These are phyloP conservation scores for Eupithecia exiguata DNA, from an alignment of 2,888 invertebrate genomes.

Conservation along the genomic window DNA sequence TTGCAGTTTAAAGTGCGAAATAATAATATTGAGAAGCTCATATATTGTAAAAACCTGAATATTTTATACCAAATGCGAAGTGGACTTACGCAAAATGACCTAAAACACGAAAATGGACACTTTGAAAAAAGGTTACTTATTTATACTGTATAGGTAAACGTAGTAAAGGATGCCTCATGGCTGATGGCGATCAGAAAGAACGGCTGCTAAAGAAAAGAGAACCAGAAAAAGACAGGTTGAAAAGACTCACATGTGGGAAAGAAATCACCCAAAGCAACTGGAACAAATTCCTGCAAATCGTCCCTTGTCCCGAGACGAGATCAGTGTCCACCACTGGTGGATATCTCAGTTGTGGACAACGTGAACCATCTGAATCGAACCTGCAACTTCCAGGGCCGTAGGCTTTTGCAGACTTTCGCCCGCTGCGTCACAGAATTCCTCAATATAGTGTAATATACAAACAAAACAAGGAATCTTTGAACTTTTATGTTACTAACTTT, in stretches of 20 bases:
- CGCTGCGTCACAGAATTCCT: too few relatives aligned
- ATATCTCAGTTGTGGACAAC: too few relatives aligned
- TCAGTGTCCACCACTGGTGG: too few relatives aligned
- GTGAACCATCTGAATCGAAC: too few relatives aligned
- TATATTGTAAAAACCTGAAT: conserved; percentile 37
- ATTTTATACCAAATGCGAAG: conserved; percentile 30
- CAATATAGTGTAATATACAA: too few relatives aligned
- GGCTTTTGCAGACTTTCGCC: too few relatives aligned
- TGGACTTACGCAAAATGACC: conserved; percentile 18
- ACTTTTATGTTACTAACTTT: too few relatives aligned
- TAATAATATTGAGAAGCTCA: conserved; percentile 1
- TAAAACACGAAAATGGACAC: conserved; percentile 6
- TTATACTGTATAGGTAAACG: not conserved
- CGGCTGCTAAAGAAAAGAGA: not conserved
- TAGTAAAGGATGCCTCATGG: not conserved
- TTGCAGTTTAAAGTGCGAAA: not conserved
- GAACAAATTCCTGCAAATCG: too few relatives aligned
- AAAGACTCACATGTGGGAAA: not conserved
- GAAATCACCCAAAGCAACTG: too few relatives aligned
- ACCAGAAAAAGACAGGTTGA: not conserved
- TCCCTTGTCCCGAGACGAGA: too few relatives aligned
- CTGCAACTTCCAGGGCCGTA: too few relatives aligned
- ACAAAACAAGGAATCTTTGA: too few relatives aligned
- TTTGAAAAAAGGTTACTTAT: not conserved
- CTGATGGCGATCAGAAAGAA: not conserved